A percentile compares a stretch with the other conserved stretches of the same genome.
Conservation (phyloP, 2,888 invertebrate genomes). For the Yponomeuta malinellus region DNA sequence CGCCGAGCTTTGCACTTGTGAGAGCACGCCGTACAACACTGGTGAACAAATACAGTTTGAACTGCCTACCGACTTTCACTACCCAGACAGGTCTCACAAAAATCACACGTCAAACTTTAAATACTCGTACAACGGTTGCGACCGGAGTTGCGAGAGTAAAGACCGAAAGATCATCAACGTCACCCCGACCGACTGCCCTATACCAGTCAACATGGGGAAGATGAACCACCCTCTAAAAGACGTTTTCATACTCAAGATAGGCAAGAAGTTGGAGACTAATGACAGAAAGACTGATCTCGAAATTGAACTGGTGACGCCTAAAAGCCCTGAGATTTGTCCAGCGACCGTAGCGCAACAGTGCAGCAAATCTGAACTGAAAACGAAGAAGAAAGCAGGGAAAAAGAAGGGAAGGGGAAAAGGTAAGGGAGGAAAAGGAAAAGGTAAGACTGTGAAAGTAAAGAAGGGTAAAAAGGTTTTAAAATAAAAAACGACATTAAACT, state of each 20-base stretch:
- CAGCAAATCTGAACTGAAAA: conserved; percentile 31
- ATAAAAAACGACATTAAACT: background rate
- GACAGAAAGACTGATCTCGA: conserved; percentile 67
- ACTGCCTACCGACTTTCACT: conserved; percentile 44
- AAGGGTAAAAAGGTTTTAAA: background rate
- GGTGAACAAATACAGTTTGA: conserved; percentile 67
- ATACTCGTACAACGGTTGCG: conserved; percentile 49
- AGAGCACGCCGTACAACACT: conserved; percentile 50
- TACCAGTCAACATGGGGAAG: conserved; percentile 59
- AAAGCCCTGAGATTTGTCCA: conserved; percentile 38
- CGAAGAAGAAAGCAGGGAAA: conserved; percentile 21
- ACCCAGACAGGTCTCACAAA: conserved; percentile 38
- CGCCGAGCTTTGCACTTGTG: conserved; percentile 59
- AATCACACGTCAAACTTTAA: conserved; percentile 53
- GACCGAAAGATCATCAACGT: conserved; percentile 51
- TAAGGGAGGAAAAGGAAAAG: conserved; percentile 25
- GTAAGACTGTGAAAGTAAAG: conserved; percentile 30
- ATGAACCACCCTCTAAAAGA: conserved; percentile 53
- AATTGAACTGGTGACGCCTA: conserved; percentile 65
- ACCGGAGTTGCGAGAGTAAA: conserved; percentile 35
- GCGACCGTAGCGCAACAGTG: conserved; percentile 44
- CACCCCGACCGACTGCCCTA: conserved; percentile 59
- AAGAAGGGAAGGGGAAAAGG: conserved; percentile 21
- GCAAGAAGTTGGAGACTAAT: conserved; percentile 62
- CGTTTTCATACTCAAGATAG: conserved; percentile 66